Evolutionary conservation across 2,888 invertebrate species (phyloP).

Genomic region (Eutolmus rufibarbis): DNA sequence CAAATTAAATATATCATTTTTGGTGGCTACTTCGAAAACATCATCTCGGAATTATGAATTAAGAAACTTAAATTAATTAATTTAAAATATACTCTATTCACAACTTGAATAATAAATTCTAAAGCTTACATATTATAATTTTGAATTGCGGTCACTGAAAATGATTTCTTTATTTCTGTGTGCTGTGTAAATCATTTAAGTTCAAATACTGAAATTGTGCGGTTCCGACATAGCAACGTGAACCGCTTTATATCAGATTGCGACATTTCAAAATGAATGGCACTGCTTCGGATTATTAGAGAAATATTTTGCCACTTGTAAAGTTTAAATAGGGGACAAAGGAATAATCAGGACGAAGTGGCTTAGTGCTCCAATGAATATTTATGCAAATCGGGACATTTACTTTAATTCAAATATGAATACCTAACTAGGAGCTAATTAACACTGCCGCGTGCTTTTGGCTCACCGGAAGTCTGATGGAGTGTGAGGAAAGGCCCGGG

Average conservation of each 20-base stretch:
- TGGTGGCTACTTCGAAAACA: too few relatives aligned
- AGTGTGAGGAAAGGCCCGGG: not conserved
- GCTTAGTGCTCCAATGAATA: not conserved
- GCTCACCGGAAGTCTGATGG: not conserved
- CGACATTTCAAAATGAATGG: not conserved
- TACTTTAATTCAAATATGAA: not conserved
- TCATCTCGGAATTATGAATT: too few relatives aligned
- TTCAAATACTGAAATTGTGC: not conserved
- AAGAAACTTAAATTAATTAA: too few relatives aligned
- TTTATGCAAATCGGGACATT: not conserved
- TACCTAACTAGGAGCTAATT: not conserved
- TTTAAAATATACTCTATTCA: too few relatives aligned
- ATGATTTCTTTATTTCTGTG: not conserved
- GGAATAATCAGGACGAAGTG: not conserved
- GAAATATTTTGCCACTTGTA: not conserved
- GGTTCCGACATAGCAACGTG: not conserved
- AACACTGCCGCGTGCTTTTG: not conserved
- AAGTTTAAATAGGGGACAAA: not conserved
- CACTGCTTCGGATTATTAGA: not conserved
- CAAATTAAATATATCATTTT: too few relatives aligned
- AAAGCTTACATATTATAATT: too few relatives aligned
- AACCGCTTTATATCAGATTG: not conserved
- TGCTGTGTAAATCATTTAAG: not conserved
- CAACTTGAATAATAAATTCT: too few relatives aligned
- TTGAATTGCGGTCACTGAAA: too few relatives aligned